A percentile compares a stretch with the other conserved stretches of the same genome.
Evolutionary conservation across 2,888 invertebrate species (phyloP).

Genomic region (Dastarcus helophoroides): DNA sequence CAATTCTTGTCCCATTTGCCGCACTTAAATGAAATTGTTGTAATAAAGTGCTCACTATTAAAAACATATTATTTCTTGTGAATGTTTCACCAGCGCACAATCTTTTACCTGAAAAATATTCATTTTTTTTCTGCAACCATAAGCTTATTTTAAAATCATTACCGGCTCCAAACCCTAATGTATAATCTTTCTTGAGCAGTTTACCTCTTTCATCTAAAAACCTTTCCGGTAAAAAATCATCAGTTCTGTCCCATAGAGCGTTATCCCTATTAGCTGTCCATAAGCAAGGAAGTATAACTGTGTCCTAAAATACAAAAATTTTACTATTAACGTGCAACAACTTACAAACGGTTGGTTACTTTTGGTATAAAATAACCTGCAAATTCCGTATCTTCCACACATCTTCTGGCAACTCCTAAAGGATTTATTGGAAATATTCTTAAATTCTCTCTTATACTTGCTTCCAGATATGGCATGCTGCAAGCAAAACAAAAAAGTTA

Average conservation of each 20-base stretch:
- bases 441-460: constrained; percentile 33
- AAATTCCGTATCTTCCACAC: constrained; percentile 53
- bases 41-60: constrained; percentile 46
- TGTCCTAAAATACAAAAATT: constrained; percentile 10
- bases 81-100: constrained; percentile 63
- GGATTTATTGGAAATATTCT: constrained; percentile 33
- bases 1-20: constrained; percentile 7
- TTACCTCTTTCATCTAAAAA: constrained; percentile 46
- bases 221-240: constrained; percentile 54
- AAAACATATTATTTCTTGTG: constrained; percentile 53
- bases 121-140: not conserved
- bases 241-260: constrained; percentile 52
- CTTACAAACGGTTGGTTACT: constrained; percentile 37
- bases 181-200: constrained; percentile 46
- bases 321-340: not conserved
- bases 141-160: constrained; percentile 14
- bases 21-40: constrained; percentile 44
- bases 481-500: constrained; percentile 11
- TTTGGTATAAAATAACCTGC: constrained; percentile 62
- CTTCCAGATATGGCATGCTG: constrained; percentile 37
- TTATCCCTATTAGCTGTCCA: constrained; percentile 42
- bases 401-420: constrained; percentile 39
- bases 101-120: constrained; percentile 43
- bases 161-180: constrained; percentile 58
- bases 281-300: constrained; percentile 22